Conservation (phyloP, 2,888 invertebrate genomes). For the Noctua comes region DNA sequence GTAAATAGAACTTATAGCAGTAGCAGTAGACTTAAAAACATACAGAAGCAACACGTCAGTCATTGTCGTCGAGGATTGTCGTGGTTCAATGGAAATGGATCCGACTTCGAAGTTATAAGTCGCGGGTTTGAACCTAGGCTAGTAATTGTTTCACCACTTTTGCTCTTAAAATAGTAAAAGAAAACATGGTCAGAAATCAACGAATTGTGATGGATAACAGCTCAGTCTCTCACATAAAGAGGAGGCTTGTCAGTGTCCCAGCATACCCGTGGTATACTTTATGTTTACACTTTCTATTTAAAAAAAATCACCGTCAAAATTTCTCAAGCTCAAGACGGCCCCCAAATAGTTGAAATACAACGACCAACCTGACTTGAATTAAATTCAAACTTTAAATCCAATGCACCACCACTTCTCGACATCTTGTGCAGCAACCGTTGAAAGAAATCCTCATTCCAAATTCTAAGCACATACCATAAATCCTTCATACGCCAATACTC, state of each 20-base stretch:
- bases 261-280: not conserved
- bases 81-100: not conserved
- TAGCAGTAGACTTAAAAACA: not conserved
- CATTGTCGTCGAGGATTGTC: not conserved
- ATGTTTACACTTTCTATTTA: not conserved
- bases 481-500: slow-evolving; percentile 64
- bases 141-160: not conserved
- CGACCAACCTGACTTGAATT: slow-evolving; percentile 11
- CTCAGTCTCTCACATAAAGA: not conserved
- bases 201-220: not conserved
- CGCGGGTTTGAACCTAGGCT: not conserved
- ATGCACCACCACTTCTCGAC: slow-evolving; percentile 17
- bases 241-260: not conserved
- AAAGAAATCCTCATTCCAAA: slow-evolving; percentile 46
- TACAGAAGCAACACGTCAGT: not conserved
- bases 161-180: not conserved
- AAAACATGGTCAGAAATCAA: not conserved
- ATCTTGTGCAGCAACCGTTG: slow-evolving; percentile 26
- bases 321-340: not conserved
- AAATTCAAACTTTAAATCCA: slow-evolving; percentile 16
- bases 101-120: not conserved
- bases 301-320: not conserved
- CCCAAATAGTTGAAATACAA: not conserved
- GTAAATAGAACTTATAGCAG: too few species aligned
- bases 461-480: slow-evolving; percentile 63